phyloP scores from a whole-genome alignment of 2,113 vertebrate genomes.

The Labeo catla region DNA sequence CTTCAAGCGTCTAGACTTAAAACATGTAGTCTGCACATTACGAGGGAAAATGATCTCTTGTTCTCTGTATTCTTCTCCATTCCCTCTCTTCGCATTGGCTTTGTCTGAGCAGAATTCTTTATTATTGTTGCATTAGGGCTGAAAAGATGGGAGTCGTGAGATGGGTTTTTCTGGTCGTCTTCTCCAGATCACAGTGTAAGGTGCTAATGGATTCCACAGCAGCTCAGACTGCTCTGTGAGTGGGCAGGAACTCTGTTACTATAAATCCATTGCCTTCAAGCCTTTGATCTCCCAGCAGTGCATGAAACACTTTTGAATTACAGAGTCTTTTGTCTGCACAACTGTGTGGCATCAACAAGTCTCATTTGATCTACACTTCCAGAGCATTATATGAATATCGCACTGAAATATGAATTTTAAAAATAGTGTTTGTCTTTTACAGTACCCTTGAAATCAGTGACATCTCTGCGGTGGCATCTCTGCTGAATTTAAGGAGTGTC shows the following conservation, averaged over 20 bases:
- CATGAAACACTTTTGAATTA: constrained; percentile 23
- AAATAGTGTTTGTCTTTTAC: not conserved
- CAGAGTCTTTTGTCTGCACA: constrained; percentile 8
- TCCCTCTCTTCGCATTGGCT: constrained; percentile 7
- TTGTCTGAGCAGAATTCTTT: constrained; percentile 56
- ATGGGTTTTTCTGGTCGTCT: constrained; percentile 66
- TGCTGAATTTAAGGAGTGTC: not conserved
- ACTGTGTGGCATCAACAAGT: constrained; percentile 16
- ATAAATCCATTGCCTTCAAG: constrained; percentile 26
- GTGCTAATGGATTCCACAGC: constrained; percentile 73
- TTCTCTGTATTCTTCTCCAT: not conserved
- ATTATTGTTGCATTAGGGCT: constrained; percentile 64
- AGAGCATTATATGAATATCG: not conserved
- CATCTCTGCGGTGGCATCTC: not conserved
- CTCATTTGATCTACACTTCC: constrained; percentile 9
- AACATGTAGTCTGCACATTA: not conserved
- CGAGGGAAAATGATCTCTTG: constrained; percentile 29
- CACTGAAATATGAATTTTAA: not conserved
- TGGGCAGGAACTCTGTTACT: constrained; percentile 28
- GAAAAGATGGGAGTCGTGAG: constrained; percentile 63
- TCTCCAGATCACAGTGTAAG: constrained; percentile 64
- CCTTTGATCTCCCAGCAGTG: constrained; percentile 25
- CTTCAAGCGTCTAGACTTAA: not conserved
- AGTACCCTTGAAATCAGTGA: not conserved
- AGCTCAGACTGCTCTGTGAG: constrained; percentile 44